Evolutionary conservation across 2,797 vertebrate genomes (phyloP), one percentile per base, ranked within the genome.

Genomic region (Gymnothorax reevesii): DNA sequence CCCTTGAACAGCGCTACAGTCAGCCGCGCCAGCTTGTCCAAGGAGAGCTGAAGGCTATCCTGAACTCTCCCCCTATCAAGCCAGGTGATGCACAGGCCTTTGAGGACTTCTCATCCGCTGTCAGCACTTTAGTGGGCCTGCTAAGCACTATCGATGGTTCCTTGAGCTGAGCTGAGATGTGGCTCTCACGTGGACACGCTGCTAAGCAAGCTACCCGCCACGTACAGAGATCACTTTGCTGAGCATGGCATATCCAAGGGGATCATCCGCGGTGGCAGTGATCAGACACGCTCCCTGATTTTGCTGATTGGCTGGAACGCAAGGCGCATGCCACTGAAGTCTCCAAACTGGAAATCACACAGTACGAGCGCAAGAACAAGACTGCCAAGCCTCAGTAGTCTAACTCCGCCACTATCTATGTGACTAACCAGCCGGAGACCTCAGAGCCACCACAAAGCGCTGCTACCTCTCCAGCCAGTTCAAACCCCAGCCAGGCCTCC

Each of bases 21-120:
- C 89, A 89, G 57, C 87, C 89, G 0, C n/a, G 86, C 1, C 86
- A 88, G 82, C 80, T 89, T 2, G 82, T 88, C 1, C 87, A 88
- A 22, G 71, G 77, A 22, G 71, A 88, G 27, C 49, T 88, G 1
- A 71, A 79, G 9, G 82, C 59, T 4, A 86, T 88, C 3, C n/a
- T n/a, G n/a, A n/a, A n/a, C n/a, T n/a, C n/a, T n/a, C n/a, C n/a
- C n/a, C n/a, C n/a, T n/a, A n/a, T n/a, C n/a, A n/a, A n/a, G n/a
- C n/a, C n/a, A n/a, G n/a, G n/a, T n/a, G n/a, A n/a, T n/a, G n/a
- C n/a, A n/a, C n/a, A n/a, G n/a, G n/a, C n/a, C n/a, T n/a, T n/a
- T n/a, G n/a, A n/a, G n/a, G n/a, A n/a, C n/a, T n/a, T n/a, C n/a
- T n/a, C n/a, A n/a, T n/a, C n/a, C n/a, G n/a, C n/a, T n/a, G n/a